phyloP scores from a whole-genome alignment of 2,888 invertebrate genomes.

The Anodontia alba region DNA sequence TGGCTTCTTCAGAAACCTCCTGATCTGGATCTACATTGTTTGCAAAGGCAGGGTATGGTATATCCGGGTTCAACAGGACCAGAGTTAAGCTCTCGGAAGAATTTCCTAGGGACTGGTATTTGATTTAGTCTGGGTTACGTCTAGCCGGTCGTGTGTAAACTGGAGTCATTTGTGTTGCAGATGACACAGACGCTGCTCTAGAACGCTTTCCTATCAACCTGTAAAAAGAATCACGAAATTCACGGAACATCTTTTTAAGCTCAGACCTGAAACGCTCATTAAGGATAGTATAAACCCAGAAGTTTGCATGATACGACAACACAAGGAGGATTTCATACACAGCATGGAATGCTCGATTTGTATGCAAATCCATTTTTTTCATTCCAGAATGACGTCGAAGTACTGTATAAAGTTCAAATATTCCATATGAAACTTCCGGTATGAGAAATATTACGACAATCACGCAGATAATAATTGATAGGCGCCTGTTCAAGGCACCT shows the following conservation, averaged over 20 bases:
- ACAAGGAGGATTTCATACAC: constrained; percentile 40
- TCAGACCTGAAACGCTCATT: constrained; percentile 18
- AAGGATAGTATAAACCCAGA: constrained; percentile 46
- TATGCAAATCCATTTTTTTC: constrained; percentile 8
- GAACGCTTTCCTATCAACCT: neutral
- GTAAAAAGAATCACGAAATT: neutral
- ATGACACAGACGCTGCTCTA: neutral
- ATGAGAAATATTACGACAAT: constrained; percentile 58
- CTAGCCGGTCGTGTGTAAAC: no score
- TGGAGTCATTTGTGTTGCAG: neutral
- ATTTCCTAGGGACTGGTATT: no score
- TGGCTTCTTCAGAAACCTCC: no score
- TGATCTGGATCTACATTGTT: no score
- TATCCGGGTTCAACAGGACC: no score
- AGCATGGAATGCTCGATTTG: constrained; percentile 26
- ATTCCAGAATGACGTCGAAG: constrained; percentile 7
- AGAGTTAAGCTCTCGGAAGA: no score
- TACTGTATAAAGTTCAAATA: constrained; percentile 37
- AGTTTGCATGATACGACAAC: constrained; percentile 46
- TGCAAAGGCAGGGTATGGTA: no score
- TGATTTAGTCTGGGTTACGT: no score
- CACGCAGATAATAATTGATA: constrained; percentile 48
- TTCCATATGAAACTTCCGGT: constrained; percentile 58
- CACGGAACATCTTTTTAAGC: neutral
- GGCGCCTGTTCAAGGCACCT: constrained; percentile 38